These are phyloP conservation scores for Thamnaconus septentrionalis DNA, from an alignment of 2,113 vertebrate genomes.

Conservation along the genomic window DNA sequence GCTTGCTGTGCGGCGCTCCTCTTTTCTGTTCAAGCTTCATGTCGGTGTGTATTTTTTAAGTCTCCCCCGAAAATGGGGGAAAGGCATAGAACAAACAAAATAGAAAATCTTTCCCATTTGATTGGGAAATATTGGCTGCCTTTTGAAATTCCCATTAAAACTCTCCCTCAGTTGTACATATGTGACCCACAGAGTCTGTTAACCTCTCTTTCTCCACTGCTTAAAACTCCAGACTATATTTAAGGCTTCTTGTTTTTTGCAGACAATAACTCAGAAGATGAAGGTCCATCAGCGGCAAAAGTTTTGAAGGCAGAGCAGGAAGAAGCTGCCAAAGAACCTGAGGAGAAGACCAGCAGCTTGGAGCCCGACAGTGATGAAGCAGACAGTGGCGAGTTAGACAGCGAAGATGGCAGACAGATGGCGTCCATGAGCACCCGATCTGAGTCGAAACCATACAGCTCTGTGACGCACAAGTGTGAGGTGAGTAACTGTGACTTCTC, in stretches of 20 bases:
- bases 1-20: not conserved
- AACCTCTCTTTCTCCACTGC: too few species aligned
- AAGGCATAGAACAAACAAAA: too few species aligned
- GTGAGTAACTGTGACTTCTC: slow-evolving; percentile 68
- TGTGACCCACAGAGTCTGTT: too few species aligned
- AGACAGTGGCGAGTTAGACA: not conserved
- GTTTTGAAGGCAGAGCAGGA: slow-evolving; percentile 18
- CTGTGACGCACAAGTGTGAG: slow-evolving; percentile 93
- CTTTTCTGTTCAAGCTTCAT: not conserved
- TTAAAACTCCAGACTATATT: not conserved
- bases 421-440: slow-evolving; percentile 82
- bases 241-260: not conserved
- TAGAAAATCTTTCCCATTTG: too few species aligned
- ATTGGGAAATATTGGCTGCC: too few species aligned
- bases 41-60: too few species aligned
- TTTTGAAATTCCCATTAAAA: too few species aligned
- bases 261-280: slow-evolving; percentile 66
- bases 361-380: slow-evolving; percentile 39
- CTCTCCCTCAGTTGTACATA: too few species aligned
- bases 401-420: slow-evolving; percentile 41
- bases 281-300: slow-evolving; percentile 14
- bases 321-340: slow-evolving; percentile 13
- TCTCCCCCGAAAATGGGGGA: too few species aligned
- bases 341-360: slow-evolving; percentile 9
- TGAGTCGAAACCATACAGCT: slow-evolving; percentile 91